Base-by-base conservation (phyloP, 2,888 invertebrate genomes). In the Lycia hirtaria region DNA sequence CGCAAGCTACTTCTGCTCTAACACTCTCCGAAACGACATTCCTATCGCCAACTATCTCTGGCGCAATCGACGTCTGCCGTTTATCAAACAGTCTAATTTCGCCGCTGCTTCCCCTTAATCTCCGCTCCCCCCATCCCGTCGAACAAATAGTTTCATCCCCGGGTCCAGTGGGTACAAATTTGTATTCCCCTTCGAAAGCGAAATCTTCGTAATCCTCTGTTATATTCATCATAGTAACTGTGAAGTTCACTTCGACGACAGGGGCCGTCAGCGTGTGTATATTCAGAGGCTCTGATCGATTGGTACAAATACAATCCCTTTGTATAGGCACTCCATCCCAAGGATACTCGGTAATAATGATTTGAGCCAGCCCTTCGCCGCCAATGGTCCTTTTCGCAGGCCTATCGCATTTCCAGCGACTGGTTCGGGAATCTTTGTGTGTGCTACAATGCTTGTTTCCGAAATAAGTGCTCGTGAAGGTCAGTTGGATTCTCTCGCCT, bases 181-280 rank as follows among this genome's bases (percentile, higher is more conserved):
- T 94, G 70, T 94, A 95, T 77, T 94, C 94, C 0, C 95, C 95
- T 73, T 96, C 96, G 85, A 97, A 96, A 76, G 94, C 94, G 83
- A 96, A 96, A 76, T 96, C 95, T 54, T 95, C 93, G 75, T 96
- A 96, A 87, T 97, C 96, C 83, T 97, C 95, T 5, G 95, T 95
- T 54, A 96, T 95, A 85, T 95, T 95, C 97, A 97, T 96, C 80
- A 95, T 93, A 10, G 94, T 94, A 5, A 96, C 94, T 15, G 94
- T 93, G 77, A 96, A 96, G 74, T 94, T 95, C 0, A 96, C 93
- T 80, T 96, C 94, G 6, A 96, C 94, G 53, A 94, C 93, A 44
- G 93, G 93, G 1, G 96, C 94, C 10, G 95, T 95, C 62, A 96
- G 91, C 17, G 95, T 95, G 62, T 94, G 93, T 64, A 96, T 90